Base-by-base conservation (phyloP, 2,888 invertebrate genomes). In the Drosophila sordidula region DNA sequence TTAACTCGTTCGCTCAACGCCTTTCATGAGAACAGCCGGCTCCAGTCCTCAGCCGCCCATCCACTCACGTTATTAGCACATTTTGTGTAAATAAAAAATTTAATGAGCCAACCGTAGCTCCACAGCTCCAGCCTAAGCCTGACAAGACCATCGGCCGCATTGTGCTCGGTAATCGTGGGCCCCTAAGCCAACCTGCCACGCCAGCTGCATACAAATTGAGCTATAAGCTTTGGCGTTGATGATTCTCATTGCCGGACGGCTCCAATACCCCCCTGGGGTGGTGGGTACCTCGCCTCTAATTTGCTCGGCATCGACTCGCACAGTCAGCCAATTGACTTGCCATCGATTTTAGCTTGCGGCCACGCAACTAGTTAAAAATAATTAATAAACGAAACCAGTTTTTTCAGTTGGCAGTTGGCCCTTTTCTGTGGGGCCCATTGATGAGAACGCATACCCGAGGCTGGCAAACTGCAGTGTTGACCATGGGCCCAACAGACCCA, bases 121-220 rank as follows among this genome's bases (percentile, higher is more conserved):
- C 29, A 11, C 2, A 29, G 8, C 39, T n/a, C 18, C 25, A 52
- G 22, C 26, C 26, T 32, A 3, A 32, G 32, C 4, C 12, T 4
- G 12, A 11, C 34, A n/a, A 22, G 44, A 12, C 34, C 34, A 34
- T 26, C 38, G 12, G 25, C n/a, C 41, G 36, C 41, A 9, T 38
- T 45, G 25, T 47, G 47, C 55, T 51, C 50, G 65, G 65, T 70
- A 70, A 64, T 73, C 54, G 65, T 54, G 39, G 58, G 58, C 62
- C 68, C 75, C 75, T 73, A 73, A 83, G 80, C 75, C 61, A 55
- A 47, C 72, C 70, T 46, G 70, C 72, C 65, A 82, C 70, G 67
- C 77, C 77, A 79, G 69, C 76, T 78, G 89, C 89, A 83, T 87
- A 89, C 87, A 89, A 86, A 86, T 89, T 81, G 89, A 89, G 84